Conservation (phyloP, 2,797 vertebrate species). For the Lateolabrax maculatus region DNA sequence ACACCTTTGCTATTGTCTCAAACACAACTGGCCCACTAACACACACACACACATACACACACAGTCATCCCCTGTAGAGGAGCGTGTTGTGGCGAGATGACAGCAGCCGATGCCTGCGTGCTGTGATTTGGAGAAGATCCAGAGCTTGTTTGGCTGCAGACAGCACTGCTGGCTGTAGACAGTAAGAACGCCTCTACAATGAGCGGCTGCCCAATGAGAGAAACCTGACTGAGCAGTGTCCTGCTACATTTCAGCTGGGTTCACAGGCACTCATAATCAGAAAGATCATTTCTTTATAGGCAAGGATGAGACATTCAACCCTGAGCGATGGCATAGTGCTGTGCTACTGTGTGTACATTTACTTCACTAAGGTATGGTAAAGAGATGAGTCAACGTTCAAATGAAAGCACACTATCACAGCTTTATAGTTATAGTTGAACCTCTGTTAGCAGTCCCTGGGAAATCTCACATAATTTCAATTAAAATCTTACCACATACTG, state of each 20-base stretch:
- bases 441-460: not conserved
- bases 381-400: not conserved
- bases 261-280: not conserved
- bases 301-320: not conserved
- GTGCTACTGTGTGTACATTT: not conserved
- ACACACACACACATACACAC: not conserved
- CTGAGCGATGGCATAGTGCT: not conserved
- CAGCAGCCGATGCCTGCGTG: conserved; percentile 17
- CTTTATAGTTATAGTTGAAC: not conserved
- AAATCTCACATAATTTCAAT: not conserved
- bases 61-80: not conserved
- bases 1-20: conserved; percentile 15
- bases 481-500: not conserved
- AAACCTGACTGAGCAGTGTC: not conserved
- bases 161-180: conserved; percentile 10
- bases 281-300: not conserved
- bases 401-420: conserved; percentile 2
- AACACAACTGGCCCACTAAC: conserved; percentile 25
- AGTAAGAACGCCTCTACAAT: not conserved
- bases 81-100: conserved; percentile 17
- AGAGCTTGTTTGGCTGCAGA: conserved; percentile 33
- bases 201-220: conserved; percentile 10
- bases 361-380: not conserved
- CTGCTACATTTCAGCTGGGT: conserved; percentile 2
- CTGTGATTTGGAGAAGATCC: conserved; percentile 43